Evolutionary conservation across 2,797 vertebrate species (phyloP), one percentile per base, ranked within the genome.

Genomic region (Morelia viridis): DNA sequence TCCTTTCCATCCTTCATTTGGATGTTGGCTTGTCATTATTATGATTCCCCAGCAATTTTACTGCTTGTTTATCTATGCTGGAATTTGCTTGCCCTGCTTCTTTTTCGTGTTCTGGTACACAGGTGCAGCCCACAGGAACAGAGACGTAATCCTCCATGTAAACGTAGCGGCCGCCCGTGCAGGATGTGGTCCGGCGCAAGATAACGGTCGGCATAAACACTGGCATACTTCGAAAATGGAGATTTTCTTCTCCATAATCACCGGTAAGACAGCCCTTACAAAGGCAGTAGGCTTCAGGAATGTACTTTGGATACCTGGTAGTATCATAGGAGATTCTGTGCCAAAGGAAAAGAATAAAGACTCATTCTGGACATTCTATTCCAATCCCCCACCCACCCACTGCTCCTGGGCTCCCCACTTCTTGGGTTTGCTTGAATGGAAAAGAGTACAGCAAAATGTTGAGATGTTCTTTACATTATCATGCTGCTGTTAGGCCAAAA

Each of bases 231-330:
- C 98, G 99, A 94, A 98, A 98, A 41, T 94, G 98, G 3, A 97
- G n/a, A 86, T 97, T 98, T 97, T 99, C 98, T 95, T 98, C 97
- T 0, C 98, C 97, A 0, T 93, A 95, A 0, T 97, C 95, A 1
- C 98, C 98, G 0, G 96, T 96, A 95, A 99, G 97, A 95, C 99
- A 99, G 95, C 99, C 99, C 24, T 97, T 97, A 96, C 99, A 99
- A 96, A 99, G 97, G 88, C 99, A 99, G 96, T 99, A 99, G 0
- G 99, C 99, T 95, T 99, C 99, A 0, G 99, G 99, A 93, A 99
- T 98, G 96, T 98, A 98, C 53, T 98, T 98, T 0, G 99, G 99
- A 28, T 98, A 99, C 68, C 99, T 96, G 22, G 96, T 93, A 0
- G 98, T 98, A 93, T 99, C 98, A 4, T 99, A 99, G 0, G 98